Conservation (phyloP, 2,797 vertebrate species). For the Mus caroli region DNA sequence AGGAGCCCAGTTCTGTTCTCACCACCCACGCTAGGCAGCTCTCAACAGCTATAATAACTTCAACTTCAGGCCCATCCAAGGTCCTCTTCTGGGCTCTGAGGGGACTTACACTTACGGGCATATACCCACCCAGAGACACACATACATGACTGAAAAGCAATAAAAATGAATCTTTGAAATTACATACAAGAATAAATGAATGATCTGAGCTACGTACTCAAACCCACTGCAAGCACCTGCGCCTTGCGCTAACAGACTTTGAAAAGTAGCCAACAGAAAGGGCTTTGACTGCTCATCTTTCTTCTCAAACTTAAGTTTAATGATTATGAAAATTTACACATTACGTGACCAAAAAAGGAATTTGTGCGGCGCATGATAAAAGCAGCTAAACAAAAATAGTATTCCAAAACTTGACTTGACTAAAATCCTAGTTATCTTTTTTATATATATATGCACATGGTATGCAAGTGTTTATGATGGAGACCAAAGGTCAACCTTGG, state of each 20-base stretch:
- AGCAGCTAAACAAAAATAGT: not conserved
- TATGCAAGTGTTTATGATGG: too few relatives aligned
- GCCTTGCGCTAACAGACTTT: not conserved
- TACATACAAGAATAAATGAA: not conserved
- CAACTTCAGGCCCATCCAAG: too few relatives aligned
- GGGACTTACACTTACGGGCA: not conserved
- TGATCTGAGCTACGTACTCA: not conserved
- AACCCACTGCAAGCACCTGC: not conserved
- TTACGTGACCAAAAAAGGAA: not conserved
- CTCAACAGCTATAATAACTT: not conserved
- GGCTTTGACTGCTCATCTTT: not conserved
- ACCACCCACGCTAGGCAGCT: not conserved
- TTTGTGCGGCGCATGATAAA: not conserved
- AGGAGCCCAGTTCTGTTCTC: not conserved
- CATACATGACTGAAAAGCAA: not conserved
- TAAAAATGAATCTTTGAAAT: not conserved
- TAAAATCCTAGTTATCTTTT: not conserved
- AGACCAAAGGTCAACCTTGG: too few relatives aligned
- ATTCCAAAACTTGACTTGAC: slow-evolving; percentile 18
- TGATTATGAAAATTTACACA: not conserved
- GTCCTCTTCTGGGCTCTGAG: not conserved
- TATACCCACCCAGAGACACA: not conserved
- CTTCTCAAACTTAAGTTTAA: not conserved
- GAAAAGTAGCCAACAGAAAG: not conserved
- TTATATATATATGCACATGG: too few relatives aligned